Evolutionary conservation across 1,140 invertebrate genomes (phyloP), one percentile per base, ranked within the genome.

Genomic region (Batillaria attramentaria): DNA sequence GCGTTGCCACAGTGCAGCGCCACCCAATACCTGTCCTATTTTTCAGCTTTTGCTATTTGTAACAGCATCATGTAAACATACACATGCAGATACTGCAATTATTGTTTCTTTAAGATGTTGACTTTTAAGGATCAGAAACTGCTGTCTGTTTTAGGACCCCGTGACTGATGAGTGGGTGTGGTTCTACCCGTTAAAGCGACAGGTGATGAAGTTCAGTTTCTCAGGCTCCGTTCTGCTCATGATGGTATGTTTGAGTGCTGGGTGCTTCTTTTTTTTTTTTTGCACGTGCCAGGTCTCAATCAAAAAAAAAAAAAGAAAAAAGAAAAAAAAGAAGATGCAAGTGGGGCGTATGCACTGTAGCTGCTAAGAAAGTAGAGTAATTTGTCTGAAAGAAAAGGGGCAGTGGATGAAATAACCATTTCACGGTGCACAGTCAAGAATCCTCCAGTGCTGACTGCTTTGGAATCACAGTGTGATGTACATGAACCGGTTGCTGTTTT

Each of bases 171-270:
- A 89, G 74, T 72, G 84, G 31, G 84, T 85, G 18, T 86, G 84
- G 81, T 89, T 86, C 77, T 91, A 91, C 79, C 90, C 89, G 62
- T 82, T 87, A 33, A 81, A 82, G 20, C 72, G 82, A 68, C 85
- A 87, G 62, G 77, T 88, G 20, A 24, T 90, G 4, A 91, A 91
- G 79, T 89, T 88, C 46, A 68, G 80, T 18, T 60, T 85, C 13
- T 91, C 91, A n/a, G 75, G 80, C 28, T 85, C 86, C 33, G 77
- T 89, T 37, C 72, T 92, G 1, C 43, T 91, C 50, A 80, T 91
- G 39, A 91, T 91, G 91, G 88, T 90, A 79, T 80, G 83, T 77
- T 1, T 41, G 37, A 13, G 1, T n/a, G 3, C 5, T 6, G 33
- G 62, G n/a, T 60, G 57, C n/a, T 54, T 54, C 1, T 2, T 54